Evolutionary conservation across 2,113 vertebrate species (phyloP).

Genomic region (Solenodon paradoxus): DNA sequence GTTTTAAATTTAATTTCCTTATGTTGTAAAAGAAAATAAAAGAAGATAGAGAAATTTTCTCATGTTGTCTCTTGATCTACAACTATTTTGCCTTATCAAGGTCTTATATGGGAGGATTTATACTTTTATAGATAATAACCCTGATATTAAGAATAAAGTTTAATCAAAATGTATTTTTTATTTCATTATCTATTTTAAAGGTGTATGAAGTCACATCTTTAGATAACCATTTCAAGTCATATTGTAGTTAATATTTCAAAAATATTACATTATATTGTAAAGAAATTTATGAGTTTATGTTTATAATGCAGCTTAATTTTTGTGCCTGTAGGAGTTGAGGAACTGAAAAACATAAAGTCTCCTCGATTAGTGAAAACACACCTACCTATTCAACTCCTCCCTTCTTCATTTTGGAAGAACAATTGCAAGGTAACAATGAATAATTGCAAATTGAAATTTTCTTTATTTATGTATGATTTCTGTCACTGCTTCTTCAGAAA

Average conservation of each 20-base stretch:
- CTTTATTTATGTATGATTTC: not conserved
- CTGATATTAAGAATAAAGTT: no score
- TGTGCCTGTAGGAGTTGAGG: slow-evolving; percentile 73
- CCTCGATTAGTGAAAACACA: slow-evolving; percentile 88
- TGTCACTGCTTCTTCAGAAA: not conserved
- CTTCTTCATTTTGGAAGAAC: slow-evolving; percentile 86
- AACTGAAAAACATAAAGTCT: slow-evolving; percentile 79
- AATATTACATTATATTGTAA: not conserved
- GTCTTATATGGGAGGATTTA: not conserved
- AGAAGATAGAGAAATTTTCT: not conserved
- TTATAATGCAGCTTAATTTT: not conserved
- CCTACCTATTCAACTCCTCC: slow-evolving; percentile 85
- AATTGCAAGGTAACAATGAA: slow-evolving; percentile 82
- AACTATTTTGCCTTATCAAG: not conserved
- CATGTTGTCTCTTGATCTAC: not conserved
- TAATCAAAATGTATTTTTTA: not conserved
- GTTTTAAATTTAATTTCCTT: not conserved
- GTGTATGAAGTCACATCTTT: not conserved
- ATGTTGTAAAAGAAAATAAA: not conserved
- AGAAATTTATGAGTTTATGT: not conserved
- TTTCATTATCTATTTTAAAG: not conserved
- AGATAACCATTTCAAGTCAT: not conserved
- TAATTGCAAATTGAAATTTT: no score
- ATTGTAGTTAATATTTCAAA: not conserved
- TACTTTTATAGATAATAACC: no score